These are phyloP conservation scores for Drosophila aff. DNA, from an alignment of 1,140 invertebrate genomes.

Conservation along the genomic window DNA sequence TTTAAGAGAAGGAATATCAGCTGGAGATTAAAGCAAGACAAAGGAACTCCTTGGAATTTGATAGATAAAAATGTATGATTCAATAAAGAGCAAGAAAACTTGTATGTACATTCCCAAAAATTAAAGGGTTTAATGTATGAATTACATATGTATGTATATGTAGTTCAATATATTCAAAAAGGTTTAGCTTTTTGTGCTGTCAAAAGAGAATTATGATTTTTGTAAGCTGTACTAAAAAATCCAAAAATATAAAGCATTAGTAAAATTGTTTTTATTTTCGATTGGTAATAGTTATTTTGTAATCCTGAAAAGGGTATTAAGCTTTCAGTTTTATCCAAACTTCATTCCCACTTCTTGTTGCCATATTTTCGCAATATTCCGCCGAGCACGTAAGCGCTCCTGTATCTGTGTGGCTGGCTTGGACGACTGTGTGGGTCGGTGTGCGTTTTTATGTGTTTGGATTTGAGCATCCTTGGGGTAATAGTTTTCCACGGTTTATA, in stretches of 20 bases:
- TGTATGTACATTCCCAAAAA: no score
- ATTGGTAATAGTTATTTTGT: not conserved
- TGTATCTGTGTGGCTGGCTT: conserved; percentile 43
- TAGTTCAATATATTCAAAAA: not conserved
- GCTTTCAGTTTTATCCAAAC: not conserved
- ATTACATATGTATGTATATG: no score
- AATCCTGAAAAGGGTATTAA: conserved; percentile 35
- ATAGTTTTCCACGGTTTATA: conserved; percentile 84
- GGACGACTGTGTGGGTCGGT: conserved; percentile 12
- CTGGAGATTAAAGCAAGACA: not conserved
- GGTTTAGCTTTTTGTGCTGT: not conserved
- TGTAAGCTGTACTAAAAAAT: not conserved
- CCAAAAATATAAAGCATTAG: no score
- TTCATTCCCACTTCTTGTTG: conserved; percentile 45
- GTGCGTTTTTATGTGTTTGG: conserved; percentile 63
- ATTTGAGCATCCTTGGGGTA: conserved; percentile 82
- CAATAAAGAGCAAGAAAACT: not conserved
- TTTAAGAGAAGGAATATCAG: conserved; percentile 1
- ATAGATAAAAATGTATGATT: not conserved
- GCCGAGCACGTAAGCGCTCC: conserved; percentile 71
- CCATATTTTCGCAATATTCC: conserved; percentile 77
- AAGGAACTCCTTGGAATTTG: not conserved
- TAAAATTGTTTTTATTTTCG: not conserved
- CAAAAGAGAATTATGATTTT: not conserved
- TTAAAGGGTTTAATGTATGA: no score